A percentile compares a stretch with the other conserved stretches of the same genome.
Conservation (phyloP, 2,797 vertebrate genomes). For the Glossophaga mutica region DNA sequence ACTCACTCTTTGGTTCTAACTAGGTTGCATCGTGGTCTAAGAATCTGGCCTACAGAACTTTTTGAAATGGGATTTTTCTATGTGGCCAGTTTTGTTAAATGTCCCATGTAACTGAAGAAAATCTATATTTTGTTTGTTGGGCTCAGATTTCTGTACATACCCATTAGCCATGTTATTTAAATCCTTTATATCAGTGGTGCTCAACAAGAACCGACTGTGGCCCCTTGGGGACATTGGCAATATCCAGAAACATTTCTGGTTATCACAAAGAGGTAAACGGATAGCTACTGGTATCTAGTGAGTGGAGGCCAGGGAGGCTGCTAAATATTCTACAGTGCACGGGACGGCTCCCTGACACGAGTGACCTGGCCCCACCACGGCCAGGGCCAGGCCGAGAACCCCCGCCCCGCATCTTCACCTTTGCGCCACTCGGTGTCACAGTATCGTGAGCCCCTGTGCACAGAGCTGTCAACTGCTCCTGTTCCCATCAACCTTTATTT, state of each 20-base stretch:
- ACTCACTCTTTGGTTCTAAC: not conserved
- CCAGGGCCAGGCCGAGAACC: not conserved
- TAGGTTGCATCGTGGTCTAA: not conserved
- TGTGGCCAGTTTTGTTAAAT: not conserved
- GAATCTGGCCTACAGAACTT: not conserved
- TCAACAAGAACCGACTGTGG: not conserved
- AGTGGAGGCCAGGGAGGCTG: no score
- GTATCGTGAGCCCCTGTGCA: no score
- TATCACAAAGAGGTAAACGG: not conserved
- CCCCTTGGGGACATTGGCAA: not conserved
- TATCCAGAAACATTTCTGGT: not conserved
- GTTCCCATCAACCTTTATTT: not conserved
- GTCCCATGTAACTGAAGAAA: not conserved
- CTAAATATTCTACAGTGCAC: fast-evolving
- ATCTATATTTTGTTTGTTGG: not conserved
- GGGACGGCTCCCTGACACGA: no score
- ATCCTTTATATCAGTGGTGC: not conserved
- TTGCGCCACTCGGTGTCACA: not conserved
- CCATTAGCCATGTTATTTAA: not conserved
- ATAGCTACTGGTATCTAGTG: not conserved
- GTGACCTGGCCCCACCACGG: fast-evolving
- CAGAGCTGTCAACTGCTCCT: not conserved
- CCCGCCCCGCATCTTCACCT: no score
- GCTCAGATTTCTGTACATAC: not conserved
- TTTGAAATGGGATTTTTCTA: not conserved